Conservation (phyloP, 2,797 vertebrate genomes). For the Hemibagrus guttatus region DNA sequence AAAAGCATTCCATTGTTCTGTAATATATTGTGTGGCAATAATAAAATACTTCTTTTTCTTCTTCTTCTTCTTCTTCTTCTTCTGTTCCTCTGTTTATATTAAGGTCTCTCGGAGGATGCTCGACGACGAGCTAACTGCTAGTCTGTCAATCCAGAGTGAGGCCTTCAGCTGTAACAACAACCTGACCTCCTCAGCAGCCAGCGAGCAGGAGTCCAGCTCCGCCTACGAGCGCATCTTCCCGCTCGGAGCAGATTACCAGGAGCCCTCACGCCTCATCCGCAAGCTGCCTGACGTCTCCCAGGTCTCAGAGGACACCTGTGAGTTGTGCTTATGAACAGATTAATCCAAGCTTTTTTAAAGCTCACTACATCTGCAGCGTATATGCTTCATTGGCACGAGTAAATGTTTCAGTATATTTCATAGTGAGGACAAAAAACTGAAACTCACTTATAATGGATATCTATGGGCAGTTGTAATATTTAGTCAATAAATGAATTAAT, state of each 20-base stretch:
- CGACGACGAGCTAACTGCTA: conserved; percentile 95
- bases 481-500: neutral
- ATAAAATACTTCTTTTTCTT: too few relatives aligned
- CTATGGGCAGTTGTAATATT: neutral
- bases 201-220: conserved; percentile 89
- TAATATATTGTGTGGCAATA: too few relatives aligned
- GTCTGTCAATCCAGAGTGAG: conserved; percentile 95
- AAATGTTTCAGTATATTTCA: neutral
- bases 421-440: neutral
- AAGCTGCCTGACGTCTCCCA: conserved; percentile 89
- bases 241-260: conserved; percentile 93
- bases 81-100: conserved; percentile 51
- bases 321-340: conserved; percentile 44
- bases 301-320: conserved; percentile 85
- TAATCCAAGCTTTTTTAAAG: neutral
- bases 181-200: conserved; percentile 79
- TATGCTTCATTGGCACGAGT: neutral
- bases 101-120: conserved; percentile 94
- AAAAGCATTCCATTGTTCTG: too few relatives aligned
- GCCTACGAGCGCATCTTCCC: conserved; percentile 97
- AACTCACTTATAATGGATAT: neutral
- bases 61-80: too few relatives aligned
- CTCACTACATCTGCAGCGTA: neutral
- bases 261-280: conserved; percentile 89
- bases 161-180: conserved; percentile 88